phyloP scores from a whole-genome alignment of 2,113 vertebrate species.

The Larimichthys crocea region DNA sequence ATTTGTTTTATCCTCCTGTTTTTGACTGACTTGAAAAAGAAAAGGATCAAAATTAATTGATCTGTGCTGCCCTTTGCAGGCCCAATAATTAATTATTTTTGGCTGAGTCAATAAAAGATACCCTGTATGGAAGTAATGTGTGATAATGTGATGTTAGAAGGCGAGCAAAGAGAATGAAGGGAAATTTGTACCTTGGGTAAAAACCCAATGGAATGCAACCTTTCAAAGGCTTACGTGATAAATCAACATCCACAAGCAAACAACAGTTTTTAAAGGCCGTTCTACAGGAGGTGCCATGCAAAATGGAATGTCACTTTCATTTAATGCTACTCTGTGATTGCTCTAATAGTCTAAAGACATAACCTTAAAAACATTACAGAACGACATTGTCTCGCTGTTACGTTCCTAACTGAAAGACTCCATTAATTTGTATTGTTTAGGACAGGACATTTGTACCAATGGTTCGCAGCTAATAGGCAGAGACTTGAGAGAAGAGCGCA shows the following conservation, averaged over 20 bases:
- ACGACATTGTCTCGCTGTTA: neutral
- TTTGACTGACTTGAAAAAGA: constrained; percentile 10
- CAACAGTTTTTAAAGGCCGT: neutral
- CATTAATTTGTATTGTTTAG: constrained; percentile 15
- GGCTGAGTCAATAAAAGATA: constrained; percentile 6
- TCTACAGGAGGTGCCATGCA: constrained; percentile 3
- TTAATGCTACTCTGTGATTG: neutral
- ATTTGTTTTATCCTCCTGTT: neutral
- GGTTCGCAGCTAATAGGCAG: constrained; percentile 19
- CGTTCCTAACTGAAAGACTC: constrained; percentile 29
- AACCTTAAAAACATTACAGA: neutral
- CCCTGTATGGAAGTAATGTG: neutral
- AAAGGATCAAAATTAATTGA: constrained; percentile 2
- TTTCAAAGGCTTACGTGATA: neutral
- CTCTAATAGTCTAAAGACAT: constrained; percentile 8
- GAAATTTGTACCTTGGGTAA: neutral
- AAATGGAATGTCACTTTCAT: neutral
- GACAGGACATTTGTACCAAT: constrained; percentile 2
- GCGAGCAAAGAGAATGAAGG: neutral
- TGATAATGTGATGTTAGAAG: neutral
- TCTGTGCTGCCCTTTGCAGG: neutral
- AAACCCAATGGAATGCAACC: neutral
- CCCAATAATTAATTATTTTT: constrained; percentile 40
- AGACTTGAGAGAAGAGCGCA: constrained; percentile 21
- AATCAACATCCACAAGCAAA: neutral